Evolutionary conservation across 2,113 vertebrate genomes (phyloP), one percentile per base, ranked within the genome.

Genomic region (Passerina amoena): DNA sequence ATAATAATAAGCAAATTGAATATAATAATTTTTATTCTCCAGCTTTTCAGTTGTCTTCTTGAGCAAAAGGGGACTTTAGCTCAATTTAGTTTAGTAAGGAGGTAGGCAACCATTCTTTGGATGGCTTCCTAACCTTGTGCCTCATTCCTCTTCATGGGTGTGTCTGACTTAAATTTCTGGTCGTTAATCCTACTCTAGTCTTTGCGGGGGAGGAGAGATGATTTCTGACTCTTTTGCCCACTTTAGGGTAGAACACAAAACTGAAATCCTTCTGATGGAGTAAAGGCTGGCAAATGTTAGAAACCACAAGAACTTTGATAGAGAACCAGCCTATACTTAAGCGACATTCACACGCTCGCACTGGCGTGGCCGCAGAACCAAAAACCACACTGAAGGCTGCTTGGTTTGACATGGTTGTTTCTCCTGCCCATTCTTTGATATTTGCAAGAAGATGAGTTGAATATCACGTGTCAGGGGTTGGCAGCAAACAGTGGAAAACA

Each of bases 81-180:
- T 91, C 86, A 59, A 78, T 95, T 96, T 64, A 56, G 57, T 90
- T 95, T 88, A 96, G 42, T 75, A 81, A 92, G 44, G 75, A 56
- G 14, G 80, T 94, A 95, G 71, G 44, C 91, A 92, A 88, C 83
- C 3, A 22, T 78, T 95, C 44, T 75, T 97, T 96, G 91, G 82
- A 84, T 96, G 65, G 61, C 48, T 95, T 92, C 92, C 95, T 93
- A 91, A 80, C 71, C 64, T 76, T 38, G 21, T 94, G 92, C 88
- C 70, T 97, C 89, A 94, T 95, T 97, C 66, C 63, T 95, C 63
- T 85, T 95, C 66, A 31, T 69, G 91, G 94, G 91, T 90, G 94
- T 95, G 93, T 88, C 86, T 40, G 73, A 56, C 64, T 83, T 88
- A 61, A 92, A 78, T 93, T 97, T 97, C 90, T 54, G 6, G 91